Evolutionary conservation across 1,140 invertebrate genomes (phyloP).

Genomic region (Planococcus citri): DNA sequence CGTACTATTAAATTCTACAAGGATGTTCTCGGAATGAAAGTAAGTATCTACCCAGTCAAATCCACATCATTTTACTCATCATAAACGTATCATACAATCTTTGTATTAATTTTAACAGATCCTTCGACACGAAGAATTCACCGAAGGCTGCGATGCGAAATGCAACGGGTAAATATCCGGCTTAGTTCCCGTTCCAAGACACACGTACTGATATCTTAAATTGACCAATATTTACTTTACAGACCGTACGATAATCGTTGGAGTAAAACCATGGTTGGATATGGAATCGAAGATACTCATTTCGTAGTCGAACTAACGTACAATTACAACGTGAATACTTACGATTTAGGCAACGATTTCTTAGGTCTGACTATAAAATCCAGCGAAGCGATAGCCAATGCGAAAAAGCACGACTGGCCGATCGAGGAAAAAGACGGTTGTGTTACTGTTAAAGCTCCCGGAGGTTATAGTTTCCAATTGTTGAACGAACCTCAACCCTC

Average conservation of each 20-base stretch:
- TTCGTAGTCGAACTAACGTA: slow-evolving; percentile 97
- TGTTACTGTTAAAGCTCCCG: slow-evolving; percentile 60
- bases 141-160: slow-evolving; percentile 84
- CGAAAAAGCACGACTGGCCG: slow-evolving; percentile 51
- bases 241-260: slow-evolving; percentile 93
- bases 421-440: slow-evolving; percentile 44
- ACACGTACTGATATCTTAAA: not conserved
- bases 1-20: slow-evolving; percentile 76
- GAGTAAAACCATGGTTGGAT: slow-evolving; percentile 99
- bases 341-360: slow-evolving; percentile 81
- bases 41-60: slow-evolving; percentile 32
- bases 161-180: slow-evolving; percentile 77
- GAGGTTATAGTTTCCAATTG: slow-evolving; percentile 77
- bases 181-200: not conserved
- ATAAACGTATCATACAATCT: not conserved
- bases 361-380: slow-evolving; percentile 73
- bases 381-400: slow-evolving; percentile 57
- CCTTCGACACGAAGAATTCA: slow-evolving; percentile 91
- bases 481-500: slow-evolving; percentile 52
- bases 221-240: slow-evolving; percentile 20
- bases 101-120: slow-evolving; percentile 60
- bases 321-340: slow-evolving; percentile 84
- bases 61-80: not conserved
- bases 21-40: slow-evolving; percentile 88
- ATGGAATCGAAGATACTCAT: slow-evolving; percentile 85